Conservation (phyloP, 2,113 vertebrate species). For the Propithecus coquereli region DNA sequence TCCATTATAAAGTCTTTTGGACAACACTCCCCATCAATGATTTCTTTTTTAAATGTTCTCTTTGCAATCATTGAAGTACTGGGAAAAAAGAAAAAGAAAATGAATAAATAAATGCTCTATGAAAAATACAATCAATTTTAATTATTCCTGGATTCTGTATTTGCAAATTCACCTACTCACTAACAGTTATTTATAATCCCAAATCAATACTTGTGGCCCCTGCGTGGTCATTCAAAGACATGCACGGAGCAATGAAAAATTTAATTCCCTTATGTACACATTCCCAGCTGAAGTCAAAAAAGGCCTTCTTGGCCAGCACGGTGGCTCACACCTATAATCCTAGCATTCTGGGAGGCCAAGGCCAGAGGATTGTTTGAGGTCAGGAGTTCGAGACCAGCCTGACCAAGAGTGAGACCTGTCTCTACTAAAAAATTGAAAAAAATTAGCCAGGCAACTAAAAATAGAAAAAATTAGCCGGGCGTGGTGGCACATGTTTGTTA, state of each 20-base stretch:
- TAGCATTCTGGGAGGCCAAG: too few species aligned
- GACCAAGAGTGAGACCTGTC: too few species aligned
- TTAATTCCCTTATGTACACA: neutral
- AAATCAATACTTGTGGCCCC: neutral
- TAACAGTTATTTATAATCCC: neutral
- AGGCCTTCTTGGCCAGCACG: neutral
- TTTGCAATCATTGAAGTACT: too few species aligned
- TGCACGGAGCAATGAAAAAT: neutral
- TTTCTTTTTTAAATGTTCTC: neutral
- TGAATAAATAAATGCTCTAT: neutral
- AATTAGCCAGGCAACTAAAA: too few species aligned
- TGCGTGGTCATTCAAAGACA: neutral
- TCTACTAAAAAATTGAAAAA: too few species aligned
- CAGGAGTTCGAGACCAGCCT: too few species aligned
- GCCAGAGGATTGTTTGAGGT: too few species aligned
- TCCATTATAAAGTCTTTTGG: neutral
- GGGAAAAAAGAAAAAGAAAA: too few species aligned
- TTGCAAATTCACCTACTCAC: neutral
- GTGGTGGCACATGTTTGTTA: too few species aligned
- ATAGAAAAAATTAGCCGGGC: too few species aligned
- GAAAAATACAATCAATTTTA: neutral
- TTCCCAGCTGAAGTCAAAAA: neutral
- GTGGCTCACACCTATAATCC: too few species aligned
- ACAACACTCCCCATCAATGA: neutral
- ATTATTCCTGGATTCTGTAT: neutral